A percentile compares a stretch with the other conserved stretches of the same genome.
phyloP scores from a whole-genome alignment of 2,888 invertebrate species.

The Cerastis rubricosa region DNA sequence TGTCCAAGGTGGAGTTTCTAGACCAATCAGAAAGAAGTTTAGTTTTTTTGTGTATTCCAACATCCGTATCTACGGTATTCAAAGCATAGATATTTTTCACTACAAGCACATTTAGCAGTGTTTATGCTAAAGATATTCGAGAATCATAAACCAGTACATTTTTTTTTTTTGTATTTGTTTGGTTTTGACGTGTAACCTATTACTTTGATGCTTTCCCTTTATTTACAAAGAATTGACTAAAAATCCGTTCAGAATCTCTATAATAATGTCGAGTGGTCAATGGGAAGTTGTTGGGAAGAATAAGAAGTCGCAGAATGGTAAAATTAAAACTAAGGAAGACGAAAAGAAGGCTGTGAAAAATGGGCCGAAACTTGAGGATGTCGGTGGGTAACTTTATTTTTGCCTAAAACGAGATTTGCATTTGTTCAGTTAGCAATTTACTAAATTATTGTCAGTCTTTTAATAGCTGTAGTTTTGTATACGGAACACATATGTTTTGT shows the following conservation, averaged over 20 bases:
- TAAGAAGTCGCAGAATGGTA: slow-evolving; percentile 91
- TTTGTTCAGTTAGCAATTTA: not conserved
- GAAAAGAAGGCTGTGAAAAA: slow-evolving; percentile 92
- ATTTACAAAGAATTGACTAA: slow-evolving; percentile 82
- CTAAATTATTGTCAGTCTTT: not conserved
- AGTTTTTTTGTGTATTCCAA: slow-evolving; percentile 59
- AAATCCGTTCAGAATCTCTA: slow-evolving; percentile 66
- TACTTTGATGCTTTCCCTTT: slow-evolving; percentile 78
- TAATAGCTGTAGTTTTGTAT: not conserved
- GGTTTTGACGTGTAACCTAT: slow-evolving; percentile 88
- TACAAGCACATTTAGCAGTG: not conserved
- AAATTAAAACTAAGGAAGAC: slow-evolving; percentile 90
- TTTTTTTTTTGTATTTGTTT: slow-evolving; percentile 78
- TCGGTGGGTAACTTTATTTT: slow-evolving; percentile 90
- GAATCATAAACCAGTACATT: not conserved
- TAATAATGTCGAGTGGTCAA: slow-evolving; percentile 90
- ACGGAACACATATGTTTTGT: not conserved
- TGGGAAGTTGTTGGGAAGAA: slow-evolving; percentile 94
- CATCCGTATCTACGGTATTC: not conserved
- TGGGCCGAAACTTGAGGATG: slow-evolving; percentile 94
- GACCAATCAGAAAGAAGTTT: slow-evolving; percentile 78
- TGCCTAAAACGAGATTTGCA: slow-evolving; percentile 29
- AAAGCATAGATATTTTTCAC: slow-evolving; percentile 41
- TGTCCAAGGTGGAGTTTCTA: slow-evolving; percentile 85
- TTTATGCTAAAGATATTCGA: slow-evolving; percentile 34